Evolutionary conservation across 2,888 invertebrate genomes (phyloP).

Genomic region (Escarpia spicata): DNA sequence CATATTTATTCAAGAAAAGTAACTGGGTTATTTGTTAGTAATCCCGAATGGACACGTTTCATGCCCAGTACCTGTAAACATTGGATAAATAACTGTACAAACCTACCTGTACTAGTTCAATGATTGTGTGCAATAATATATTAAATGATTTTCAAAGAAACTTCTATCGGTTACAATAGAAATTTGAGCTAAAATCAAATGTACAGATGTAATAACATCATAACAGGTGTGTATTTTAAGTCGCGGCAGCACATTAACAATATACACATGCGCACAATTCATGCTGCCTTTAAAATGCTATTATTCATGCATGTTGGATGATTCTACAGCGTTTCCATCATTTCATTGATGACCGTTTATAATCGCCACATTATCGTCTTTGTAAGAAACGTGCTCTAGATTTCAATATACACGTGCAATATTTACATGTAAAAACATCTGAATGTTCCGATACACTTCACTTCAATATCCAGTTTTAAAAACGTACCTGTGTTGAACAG

Average conservation of each 20-base stretch:
- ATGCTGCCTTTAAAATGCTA: constrained; percentile 13
- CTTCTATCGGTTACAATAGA: not conserved
- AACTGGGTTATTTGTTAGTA: not conserved
- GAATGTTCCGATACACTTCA: not conserved
- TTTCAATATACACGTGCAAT: not conserved
- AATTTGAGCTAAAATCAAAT: not conserved
- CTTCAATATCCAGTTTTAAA: not conserved
- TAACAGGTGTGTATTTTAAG: not conserved
- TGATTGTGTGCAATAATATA: constrained; percentile 5
- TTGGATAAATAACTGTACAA: constrained; percentile 1
- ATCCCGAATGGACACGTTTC: not conserved
- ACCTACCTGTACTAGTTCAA: constrained; percentile 10
- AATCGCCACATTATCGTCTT: not conserved
- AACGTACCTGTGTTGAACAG: not conserved
- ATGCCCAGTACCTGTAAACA: not conserved
- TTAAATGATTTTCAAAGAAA: not conserved
- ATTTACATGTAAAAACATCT: constrained; percentile 16
- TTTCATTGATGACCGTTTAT: not conserved
- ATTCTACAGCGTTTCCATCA: not conserved
- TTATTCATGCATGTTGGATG: not conserved
- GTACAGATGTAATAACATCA: not conserved
- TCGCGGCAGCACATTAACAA: not conserved
- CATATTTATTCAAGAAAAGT: constrained; percentile 10
- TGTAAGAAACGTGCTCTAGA: not conserved
- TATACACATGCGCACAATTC: not conserved